Evolutionary conservation across 2,888 invertebrate genomes (phyloP), one percentile per base, ranked within the genome.

Genomic region (Polyploca ridens): DNA sequence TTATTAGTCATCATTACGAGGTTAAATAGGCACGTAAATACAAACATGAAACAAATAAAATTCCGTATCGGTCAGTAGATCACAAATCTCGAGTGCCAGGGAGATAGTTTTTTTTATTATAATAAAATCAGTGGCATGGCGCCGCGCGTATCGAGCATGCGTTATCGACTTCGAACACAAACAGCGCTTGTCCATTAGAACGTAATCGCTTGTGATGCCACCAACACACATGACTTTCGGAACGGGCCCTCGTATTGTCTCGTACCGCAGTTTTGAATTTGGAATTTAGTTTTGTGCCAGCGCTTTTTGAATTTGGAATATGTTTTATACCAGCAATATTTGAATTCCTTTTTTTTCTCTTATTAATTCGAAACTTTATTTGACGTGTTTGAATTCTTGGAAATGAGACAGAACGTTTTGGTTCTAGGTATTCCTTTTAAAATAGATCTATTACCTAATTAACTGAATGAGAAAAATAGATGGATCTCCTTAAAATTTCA

Each of bases 111-210:
- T 80, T 85, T 86, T 85, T 82, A 75, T 81, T 80, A 73, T 79
- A 88, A 86, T 86, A 87, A 87, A 89, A 89, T 87, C 90, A 81
- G 91, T 91, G 91, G 91, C 92, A 80, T 91, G 93, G 93, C 93
- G 94, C 94, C 94, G 89, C 81, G 88, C 88, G 86, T 93, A 94
- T 94, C 94, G 86, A 89, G 85, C 87, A 84, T 73, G 80, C 84
- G 86, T 94, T 94, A 94, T 94, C 94, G 78, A 76, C 66, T 68
- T 74, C 84, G 87, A 88, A 93, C 91, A 92, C 93, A 93, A 93
- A 94, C 94, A 94, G 74, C 88, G 90, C 89, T 93, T 94, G 94
- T 94, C 92, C 94, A 94, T 94, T 94, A 94, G 93, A 93, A 90
- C 85, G 91, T 93, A 94, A 94, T 94, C 94, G 94, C 85, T 86